Evolutionary conservation across 1,140 invertebrate species (phyloP).

Genomic region (Olivierus martensii): DNA sequence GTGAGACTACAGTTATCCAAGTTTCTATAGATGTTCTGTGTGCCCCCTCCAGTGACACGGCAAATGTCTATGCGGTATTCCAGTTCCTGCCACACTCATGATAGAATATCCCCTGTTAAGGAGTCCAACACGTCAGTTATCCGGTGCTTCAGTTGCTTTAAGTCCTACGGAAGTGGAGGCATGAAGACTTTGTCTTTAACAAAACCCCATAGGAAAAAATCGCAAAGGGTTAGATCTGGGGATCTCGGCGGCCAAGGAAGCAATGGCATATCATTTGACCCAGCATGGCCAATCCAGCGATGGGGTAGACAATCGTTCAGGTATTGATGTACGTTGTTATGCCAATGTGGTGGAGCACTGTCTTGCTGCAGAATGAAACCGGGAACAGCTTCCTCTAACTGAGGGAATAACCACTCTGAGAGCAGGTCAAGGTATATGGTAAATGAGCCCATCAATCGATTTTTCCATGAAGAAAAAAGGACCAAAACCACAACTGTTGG

Average conservation of each 20-base stretch:
- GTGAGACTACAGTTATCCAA: neutral
- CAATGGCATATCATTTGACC: conserved; percentile 16
- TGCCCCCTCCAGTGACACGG: neutral
- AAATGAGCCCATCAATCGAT: neutral
- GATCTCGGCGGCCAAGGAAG: conserved; percentile 30
- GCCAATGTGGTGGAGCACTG: neutral
- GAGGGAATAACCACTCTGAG: conserved; percentile 5
- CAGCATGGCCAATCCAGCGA: conserved; percentile 23
- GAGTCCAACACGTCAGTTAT: neutral
- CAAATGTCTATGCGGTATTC: conserved; percentile 1
- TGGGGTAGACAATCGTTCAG: conserved; percentile 9
- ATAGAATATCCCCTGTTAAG: neutral
- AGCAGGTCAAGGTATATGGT: conserved; percentile 7
- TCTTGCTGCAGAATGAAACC: conserved; percentile 14
- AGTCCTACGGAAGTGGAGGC: conserved; percentile 3
- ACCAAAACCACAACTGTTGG: neutral
- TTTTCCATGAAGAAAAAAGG: conserved; percentile 7
- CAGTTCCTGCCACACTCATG: neutral
- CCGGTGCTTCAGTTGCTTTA: neutral
- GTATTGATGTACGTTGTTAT: conserved; percentile 6
- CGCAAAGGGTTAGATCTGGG: conserved; percentile 29
- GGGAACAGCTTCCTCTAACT: conserved; percentile 10
- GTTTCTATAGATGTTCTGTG: neutral
- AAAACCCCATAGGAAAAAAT: conserved; percentile 33
- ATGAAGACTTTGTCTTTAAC: conserved; percentile 26